Base-by-base conservation (phyloP, 2,113 vertebrate species). In the Anoura caudifer region DNA sequence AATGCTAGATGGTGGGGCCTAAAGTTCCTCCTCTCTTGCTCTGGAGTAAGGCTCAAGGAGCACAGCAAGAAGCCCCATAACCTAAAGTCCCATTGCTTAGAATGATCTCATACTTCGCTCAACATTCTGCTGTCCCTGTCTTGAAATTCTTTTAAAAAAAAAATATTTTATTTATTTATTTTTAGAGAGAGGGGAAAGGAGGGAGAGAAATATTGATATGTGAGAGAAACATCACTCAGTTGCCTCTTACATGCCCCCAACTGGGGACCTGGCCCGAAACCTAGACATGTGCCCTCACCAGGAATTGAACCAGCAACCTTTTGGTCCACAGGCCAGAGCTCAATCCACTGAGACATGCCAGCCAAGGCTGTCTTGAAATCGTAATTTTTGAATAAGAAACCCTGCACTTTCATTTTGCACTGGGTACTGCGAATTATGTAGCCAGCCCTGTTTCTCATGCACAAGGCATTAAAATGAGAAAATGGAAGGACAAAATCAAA, bases 401-500 rank as follows among this genome's bases (percentile, higher is more conserved):
- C 19, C 22, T 24, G 33, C 7, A 10, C 92, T 90, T 93, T 72
- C 63, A 47, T 26, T 83, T 47, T 59, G 20, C 31, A 63, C 22
- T 43, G 41, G 16, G 50, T 70, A 19, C 43, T 76, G 12, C 0
- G 28, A 69, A 61, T 67, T n/a, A 41, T 14, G 17, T 67, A 84
- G 54, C 59, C 7, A 20, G 45, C 45, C 33, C 65, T 59, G 16
- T 72, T n/a, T 92, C 79, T 80, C 43, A 47, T 26, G 26, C 16
- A 19, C 45, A 85, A 14, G 38, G 43, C 75, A 63, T 17, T 63
- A 43, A 45, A 56, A 73, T 3, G 11, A 79, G 88, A 95, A 95
- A 95, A 93, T 91, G 45, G 73, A 96, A 85, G 52, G 84, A 22
- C 28, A 94, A 93, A 98, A 97, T 14, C 97, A 97, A 94, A 96